Percentiles rank a stretch among this genome's conserved stretches.
phyloP scores from a whole-genome alignment of 2,888 invertebrate genomes.

The Bombylius discolor region DNA sequence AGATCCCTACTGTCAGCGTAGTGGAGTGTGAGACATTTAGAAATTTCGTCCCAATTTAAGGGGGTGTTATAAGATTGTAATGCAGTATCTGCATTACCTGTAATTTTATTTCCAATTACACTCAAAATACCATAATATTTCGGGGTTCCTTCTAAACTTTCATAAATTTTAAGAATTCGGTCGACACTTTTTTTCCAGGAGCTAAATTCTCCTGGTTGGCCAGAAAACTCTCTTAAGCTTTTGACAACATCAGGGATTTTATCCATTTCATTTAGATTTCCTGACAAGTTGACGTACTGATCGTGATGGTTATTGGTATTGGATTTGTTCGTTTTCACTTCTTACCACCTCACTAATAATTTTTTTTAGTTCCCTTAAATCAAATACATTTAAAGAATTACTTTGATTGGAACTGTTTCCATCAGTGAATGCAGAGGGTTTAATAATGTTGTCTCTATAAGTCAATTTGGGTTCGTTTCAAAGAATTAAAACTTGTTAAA shows the following conservation, averaged over 20 bases:
- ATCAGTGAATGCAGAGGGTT: background rate
- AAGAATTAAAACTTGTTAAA: too few relatives aligned
- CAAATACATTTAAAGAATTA: background rate
- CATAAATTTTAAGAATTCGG: constrained; percentile 8
- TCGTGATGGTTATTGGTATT: too few relatives aligned
- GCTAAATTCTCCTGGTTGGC: constrained; percentile 6
- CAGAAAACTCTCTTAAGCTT: constrained; percentile 8
- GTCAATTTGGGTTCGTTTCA: background rate
- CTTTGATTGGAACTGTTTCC: background rate
- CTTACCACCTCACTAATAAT: background rate
- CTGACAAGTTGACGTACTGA: too few relatives aligned
- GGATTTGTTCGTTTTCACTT: too few relatives aligned
- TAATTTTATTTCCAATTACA: constrained; percentile 11
- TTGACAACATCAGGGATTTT: constrained; percentile 8
- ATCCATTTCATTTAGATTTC: background rate
- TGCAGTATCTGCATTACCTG: constrained; percentile 9
- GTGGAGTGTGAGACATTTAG: constrained; percentile 6
- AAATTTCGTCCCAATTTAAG: constrained; percentile 3
- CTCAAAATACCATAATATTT: constrained; percentile 12
- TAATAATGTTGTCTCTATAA: background rate
- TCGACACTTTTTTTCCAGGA: constrained; percentile 12
- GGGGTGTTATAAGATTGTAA: constrained; percentile 12
- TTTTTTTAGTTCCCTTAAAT: constrained; percentile 7
- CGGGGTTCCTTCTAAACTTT: constrained; percentile 5
- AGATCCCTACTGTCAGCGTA: constrained; percentile 13